A percentile compares a stretch with the other conserved stretches of the same genome.
Evolutionary conservation across 2,888 invertebrate species (phyloP).

Genomic region (Lithophane ornitopus): DNA sequence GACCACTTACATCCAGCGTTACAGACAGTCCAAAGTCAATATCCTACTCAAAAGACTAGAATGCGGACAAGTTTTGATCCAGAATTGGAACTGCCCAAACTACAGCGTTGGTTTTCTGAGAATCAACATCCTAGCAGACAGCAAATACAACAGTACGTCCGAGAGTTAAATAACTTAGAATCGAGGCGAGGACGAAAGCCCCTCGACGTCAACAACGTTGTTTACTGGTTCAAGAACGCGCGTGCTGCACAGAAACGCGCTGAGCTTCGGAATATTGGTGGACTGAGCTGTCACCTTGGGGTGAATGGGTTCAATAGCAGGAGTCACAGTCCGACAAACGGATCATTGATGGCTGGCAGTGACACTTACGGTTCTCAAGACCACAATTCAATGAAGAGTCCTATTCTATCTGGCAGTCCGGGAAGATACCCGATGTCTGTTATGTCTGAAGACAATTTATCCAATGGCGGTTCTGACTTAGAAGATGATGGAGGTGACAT

Average conservation of each 20-base stretch:
- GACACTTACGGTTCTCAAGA: conserved; percentile 91
- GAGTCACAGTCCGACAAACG: conserved; percentile 92
- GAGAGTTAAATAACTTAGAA: conserved; percentile 97
- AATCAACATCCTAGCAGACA: conserved; percentile 99
- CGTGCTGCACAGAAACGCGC: conserved; percentile 98
- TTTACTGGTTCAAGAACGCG: conserved; percentile 99
- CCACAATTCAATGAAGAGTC: conserved; percentile 92
- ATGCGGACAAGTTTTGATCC: conserved; percentile 99
- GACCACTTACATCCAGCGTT: conserved; percentile 93
- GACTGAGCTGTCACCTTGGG: conserved; percentile 90
- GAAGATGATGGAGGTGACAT: conserved; percentile 92
- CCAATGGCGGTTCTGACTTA: conserved; percentile 92
- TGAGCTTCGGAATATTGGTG: conserved; percentile 93
- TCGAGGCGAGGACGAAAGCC: conserved; percentile 98
- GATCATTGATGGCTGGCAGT: conserved; percentile 91
- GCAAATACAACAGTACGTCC: conserved; percentile 98
- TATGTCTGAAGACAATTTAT: conserved; percentile 92
- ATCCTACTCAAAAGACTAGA: conserved; percentile 96
- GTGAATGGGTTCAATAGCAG: conserved; percentile 92
- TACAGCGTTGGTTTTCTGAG: conserved; percentile 99
- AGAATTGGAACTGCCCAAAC: conserved; percentile 98
- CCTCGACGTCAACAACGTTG: conserved; percentile 98
- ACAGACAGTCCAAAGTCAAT: conserved; percentile 94
- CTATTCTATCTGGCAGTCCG: conserved; percentile 89
- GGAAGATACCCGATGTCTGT: conserved; percentile 92